These are phyloP conservation scores for Scopus umbretta DNA, from an alignment of 2,113 vertebrate genomes.

Conservation along the genomic window DNA sequence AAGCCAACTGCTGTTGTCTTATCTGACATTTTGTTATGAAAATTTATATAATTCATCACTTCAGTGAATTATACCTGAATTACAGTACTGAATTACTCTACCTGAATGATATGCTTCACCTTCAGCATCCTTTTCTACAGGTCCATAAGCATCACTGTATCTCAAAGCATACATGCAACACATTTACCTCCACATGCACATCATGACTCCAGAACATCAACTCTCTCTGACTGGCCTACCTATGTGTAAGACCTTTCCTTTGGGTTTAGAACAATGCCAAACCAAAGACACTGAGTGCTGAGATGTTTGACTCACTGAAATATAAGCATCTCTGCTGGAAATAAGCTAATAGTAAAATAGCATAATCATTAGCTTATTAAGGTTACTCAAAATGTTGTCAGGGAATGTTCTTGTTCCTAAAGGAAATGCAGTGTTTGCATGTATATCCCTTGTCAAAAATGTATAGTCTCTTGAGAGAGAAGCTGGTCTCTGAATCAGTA, in stretches of 20 bases:
- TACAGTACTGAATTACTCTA: not conserved
- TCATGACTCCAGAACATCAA: not conserved
- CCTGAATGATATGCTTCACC: not conserved
- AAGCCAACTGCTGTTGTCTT: not conserved
- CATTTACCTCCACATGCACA: not conserved
- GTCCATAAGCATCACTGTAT: not conserved
- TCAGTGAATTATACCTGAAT: not conserved
- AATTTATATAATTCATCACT: not conserved
- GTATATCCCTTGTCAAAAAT: conserved; percentile 2
- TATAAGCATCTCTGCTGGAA: not conserved
- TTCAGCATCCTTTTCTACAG: not conserved
- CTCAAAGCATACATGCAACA: not conserved
- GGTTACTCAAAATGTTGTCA: not conserved
- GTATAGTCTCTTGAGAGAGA: not conserved
- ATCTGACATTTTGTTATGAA: not conserved
- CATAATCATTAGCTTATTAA: not conserved
- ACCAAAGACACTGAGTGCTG: not conserved
- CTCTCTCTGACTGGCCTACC: not conserved
- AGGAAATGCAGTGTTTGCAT: not conserved
- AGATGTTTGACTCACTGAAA: not conserved
- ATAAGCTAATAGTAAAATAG: not conserved
- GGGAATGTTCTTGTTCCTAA: not conserved
- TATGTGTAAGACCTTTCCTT: not conserved
- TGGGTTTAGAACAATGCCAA: not conserved
- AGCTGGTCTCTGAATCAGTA: not conserved